Conservation (phyloP, 1,140 invertebrate genomes). For the Diorhabda elongata region DNA sequence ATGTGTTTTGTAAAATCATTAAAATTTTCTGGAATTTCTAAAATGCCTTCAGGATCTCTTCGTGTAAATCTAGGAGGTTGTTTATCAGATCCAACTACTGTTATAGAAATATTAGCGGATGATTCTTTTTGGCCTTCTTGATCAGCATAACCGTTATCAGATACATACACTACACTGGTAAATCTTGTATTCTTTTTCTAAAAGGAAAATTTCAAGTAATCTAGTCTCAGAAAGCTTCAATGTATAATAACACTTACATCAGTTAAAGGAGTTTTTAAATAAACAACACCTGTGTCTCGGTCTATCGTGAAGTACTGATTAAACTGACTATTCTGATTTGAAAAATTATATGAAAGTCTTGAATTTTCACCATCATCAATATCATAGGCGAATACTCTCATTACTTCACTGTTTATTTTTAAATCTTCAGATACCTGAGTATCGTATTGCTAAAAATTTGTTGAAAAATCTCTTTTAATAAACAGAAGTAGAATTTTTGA, state of each 20-base stretch:
- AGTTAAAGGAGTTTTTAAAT: slow-evolving; percentile 57
- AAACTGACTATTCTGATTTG: slow-evolving; percentile 47
- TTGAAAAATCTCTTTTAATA: slow-evolving; percentile 23
- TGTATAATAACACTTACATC: slow-evolving; percentile 15
- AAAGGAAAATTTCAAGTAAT: slow-evolving; percentile 29
- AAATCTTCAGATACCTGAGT: slow-evolving; percentile 74
- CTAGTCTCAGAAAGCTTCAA: slow-evolving; percentile 6
- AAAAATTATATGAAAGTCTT: slow-evolving; percentile 56
- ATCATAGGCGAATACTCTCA: slow-evolving; percentile 84
- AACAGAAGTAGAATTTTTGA: slow-evolving; percentile 19
- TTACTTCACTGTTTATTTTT: slow-evolving; percentile 64
- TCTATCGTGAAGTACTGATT: slow-evolving; percentile 74
- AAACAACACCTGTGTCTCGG: slow-evolving; percentile 71
- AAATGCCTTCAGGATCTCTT: slow-evolving; percentile 54
- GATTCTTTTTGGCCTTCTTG: slow-evolving; percentile 51
- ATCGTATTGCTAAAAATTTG: slow-evolving; percentile 60
- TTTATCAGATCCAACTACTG: slow-evolving; percentile 82
- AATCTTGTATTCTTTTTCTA: slow-evolving; percentile 59
- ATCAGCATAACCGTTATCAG: slow-evolving; percentile 60
- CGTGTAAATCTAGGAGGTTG: slow-evolving; percentile 72
- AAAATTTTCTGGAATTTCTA: slow-evolving; percentile 69
- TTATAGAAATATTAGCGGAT: slow-evolving; percentile 72
- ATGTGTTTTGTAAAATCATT: slow-evolving; percentile 64
- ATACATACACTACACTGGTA: slow-evolving; percentile 50
- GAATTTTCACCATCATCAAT: slow-evolving; percentile 84